Conservation (phyloP, 2,888 invertebrate genomes). For the Petrolisthes cinctipes region DNA sequence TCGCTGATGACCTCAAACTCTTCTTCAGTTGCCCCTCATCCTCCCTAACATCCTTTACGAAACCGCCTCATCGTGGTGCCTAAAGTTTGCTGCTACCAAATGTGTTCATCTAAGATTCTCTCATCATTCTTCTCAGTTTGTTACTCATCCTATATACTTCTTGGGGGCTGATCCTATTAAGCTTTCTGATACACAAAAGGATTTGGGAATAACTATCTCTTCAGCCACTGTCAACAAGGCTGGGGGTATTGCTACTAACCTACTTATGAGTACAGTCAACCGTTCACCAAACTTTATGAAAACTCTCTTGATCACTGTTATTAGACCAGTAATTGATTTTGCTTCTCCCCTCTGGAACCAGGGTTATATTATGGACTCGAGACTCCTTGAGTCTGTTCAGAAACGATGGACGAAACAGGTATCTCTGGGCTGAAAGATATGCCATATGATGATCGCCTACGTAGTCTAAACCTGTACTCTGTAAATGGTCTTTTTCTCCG, state of each 20-base stretch:
- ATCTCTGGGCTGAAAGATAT: not conserved
- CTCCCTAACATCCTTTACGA: no score
- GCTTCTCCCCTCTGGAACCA: not conserved
- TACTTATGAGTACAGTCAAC: not conserved
- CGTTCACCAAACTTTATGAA: not conserved
- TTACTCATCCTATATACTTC: no score
- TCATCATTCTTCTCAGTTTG: no score
- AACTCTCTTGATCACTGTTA: not conserved
- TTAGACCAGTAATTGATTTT: no score
- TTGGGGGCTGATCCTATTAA: no score
- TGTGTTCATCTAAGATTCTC: no score
- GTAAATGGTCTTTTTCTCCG: not conserved
- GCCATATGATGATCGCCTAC: not conserved
- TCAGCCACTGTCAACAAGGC: not conserved
- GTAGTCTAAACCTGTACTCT: no score
- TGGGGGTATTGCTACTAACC: not conserved
- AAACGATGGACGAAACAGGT: not conserved
- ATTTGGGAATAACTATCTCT: not conserved
- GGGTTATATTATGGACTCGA: not conserved
- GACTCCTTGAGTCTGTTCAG: not conserved
- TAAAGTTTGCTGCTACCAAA: no score
- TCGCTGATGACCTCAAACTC: no score
- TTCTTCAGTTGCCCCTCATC: no score
- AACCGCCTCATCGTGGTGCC: no score
- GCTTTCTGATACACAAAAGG: no score